Conservation (phyloP, 2,797 vertebrate genomes). For the Rhadinocentrus ornatus region DNA sequence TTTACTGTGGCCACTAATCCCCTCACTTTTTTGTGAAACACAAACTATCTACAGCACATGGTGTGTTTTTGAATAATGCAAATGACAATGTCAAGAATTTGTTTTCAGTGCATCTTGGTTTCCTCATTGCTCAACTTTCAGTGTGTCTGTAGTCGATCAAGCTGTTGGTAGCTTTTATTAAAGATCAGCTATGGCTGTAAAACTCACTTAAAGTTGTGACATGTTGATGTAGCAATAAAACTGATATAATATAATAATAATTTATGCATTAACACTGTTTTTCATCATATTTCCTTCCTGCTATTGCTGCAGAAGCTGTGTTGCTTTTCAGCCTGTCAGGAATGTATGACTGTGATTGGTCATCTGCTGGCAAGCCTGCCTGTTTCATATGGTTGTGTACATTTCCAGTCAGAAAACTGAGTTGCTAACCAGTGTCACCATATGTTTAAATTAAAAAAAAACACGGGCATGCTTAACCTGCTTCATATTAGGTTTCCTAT, state of each 20-base stretch:
- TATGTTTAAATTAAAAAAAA: too few relatives aligned
- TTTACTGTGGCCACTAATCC: background rate
- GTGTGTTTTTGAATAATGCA: constrained; percentile 64
- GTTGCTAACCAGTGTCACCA: too few relatives aligned
- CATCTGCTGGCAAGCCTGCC: too few relatives aligned
- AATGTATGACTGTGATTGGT: too few relatives aligned
- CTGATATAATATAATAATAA: too few relatives aligned
- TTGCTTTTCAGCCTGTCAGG: too few relatives aligned
- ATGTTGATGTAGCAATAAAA: too few relatives aligned
- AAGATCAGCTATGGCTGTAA: background rate
- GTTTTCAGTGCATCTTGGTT: constrained; percentile 9
- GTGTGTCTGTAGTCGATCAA: background rate
- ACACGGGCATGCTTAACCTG: too few relatives aligned
- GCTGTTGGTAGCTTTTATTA: background rate
- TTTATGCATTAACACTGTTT: background rate
- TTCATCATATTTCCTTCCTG: too few relatives aligned
- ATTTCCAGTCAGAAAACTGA: too few relatives aligned
- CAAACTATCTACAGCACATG: background rate
- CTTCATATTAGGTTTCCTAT: background rate
- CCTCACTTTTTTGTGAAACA: constrained; percentile 2
- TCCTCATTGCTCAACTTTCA: background rate
- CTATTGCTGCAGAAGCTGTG: background rate
- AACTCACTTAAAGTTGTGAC: too few relatives aligned
- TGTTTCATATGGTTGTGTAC: too few relatives aligned
- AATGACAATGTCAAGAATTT: constrained; percentile 32